Evolutionary conservation across 2,797 vertebrate species (phyloP), one percentile per base, ranked within the genome.

Genomic region (Cichlasoma orientale): DNA sequence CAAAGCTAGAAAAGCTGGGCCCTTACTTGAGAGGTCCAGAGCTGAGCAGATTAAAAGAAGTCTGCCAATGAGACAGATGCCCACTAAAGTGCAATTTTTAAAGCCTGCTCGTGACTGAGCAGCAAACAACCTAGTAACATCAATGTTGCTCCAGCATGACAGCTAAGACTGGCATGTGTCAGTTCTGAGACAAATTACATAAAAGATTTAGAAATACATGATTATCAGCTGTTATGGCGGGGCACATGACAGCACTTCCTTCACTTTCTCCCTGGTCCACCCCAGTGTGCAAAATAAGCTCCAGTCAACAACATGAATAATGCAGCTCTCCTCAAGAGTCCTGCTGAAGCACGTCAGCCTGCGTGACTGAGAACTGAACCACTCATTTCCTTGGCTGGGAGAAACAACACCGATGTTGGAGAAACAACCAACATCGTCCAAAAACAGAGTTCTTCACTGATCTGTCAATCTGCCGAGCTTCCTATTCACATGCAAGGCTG

Each of bases 291-390:
- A 92, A 88, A 90, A 91, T 80, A 89, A 88, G 85, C 90, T 92
- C 81, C 82, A 88, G 92, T 94, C 93, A 92, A 94, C 92, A 92
- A 81, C 82, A 94, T 95, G 92, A 96, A 95, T 95, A 95, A 95
- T 95, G 90, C 90, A 96, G 88, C 56, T 89, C 79, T 83, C 84
- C 89, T 94, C 88, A 90, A 92, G 93, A 93, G 91, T 90, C 88
- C 82, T 83, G 81, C 89, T 85, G 82, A 91, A 92, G 91, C 89
- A 86, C 85, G 74, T 90, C 91, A 90, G 92, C 80, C 88, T 90
- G 85, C 73, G 68, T 90, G 92, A 92, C 91, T 89, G 89, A 87
- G 84, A 85, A 83, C 59, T 61, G 75, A 88, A 87, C 85, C 88
- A 87, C 91, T 89, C 77, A 78, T 89, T 89, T 90, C 77, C 84